Evolutionary conservation across 2,888 invertebrate species (phyloP).

Genomic region (Cataglyphis rosenhaueri): DNA sequence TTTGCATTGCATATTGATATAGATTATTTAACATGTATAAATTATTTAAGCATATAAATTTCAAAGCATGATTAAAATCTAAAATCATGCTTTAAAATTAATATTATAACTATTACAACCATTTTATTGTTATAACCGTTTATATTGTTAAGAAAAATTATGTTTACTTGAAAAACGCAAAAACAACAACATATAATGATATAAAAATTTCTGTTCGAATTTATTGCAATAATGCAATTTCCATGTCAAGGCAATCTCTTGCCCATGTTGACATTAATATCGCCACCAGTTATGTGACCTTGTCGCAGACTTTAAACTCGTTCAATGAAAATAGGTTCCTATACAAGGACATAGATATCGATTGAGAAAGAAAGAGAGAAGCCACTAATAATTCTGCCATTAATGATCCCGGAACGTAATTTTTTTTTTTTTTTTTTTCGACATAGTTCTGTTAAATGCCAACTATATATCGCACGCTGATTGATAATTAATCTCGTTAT

Average conservation of each 20-base stretch:
- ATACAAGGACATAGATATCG: constrained; percentile 20
- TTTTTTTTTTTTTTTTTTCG: background rate
- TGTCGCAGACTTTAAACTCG: constrained; percentile 10
- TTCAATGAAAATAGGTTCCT: constrained; percentile 6
- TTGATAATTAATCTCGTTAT: background rate
- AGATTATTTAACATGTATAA: background rate
- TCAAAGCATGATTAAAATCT: background rate
- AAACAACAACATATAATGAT: background rate
- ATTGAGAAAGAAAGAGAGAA: background rate
- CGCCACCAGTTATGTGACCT: background rate
- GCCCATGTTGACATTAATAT: constrained; percentile 24
- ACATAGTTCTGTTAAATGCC: constrained; percentile 10
- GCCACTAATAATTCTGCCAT: constrained; percentile 14
- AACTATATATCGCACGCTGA: background rate
- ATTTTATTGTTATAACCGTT: too few species aligned
- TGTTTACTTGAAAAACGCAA: background rate
- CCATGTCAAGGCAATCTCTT: background rate
- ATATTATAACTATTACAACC: too few species aligned
- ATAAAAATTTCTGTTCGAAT: constrained; percentile 28
- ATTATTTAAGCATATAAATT: background rate
- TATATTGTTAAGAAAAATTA: background rate
- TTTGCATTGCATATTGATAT: too few species aligned
- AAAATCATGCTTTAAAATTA: too few species aligned
- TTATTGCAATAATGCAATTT: constrained; percentile 24
- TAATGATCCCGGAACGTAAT: background rate